These are phyloP conservation scores for Semaprochilodus insignis DNA, from an alignment of 2,797 vertebrate genomes.

Conservation along the genomic window DNA sequence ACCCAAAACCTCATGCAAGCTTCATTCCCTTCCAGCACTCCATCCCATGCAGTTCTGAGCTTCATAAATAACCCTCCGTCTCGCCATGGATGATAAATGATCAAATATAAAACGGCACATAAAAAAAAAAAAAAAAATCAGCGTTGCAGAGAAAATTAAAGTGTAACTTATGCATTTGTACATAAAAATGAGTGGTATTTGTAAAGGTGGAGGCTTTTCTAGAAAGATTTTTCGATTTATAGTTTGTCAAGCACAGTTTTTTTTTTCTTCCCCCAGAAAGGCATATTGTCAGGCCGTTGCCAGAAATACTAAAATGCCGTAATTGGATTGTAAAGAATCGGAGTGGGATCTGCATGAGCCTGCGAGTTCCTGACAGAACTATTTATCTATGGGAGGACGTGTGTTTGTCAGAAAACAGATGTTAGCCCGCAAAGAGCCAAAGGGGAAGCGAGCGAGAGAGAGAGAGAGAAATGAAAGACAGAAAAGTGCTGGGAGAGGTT, in stretches of 20 bases:
- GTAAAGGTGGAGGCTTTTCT: constrained; percentile 52
- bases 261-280: constrained; percentile 51
- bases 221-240: constrained; percentile 64
- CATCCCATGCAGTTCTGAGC: neutral
- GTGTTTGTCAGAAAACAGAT: constrained; percentile 75
- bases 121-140: constrained; percentile 31
- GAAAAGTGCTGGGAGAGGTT: constrained; percentile 33
- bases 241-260: constrained; percentile 64
- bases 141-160: constrained; percentile 28
- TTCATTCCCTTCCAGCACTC: neutral
- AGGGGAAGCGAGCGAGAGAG: constrained; percentile 56
- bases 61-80: constrained; percentile 41
- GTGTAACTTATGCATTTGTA: constrained; percentile 53
- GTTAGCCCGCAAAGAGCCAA: constrained; percentile 70
- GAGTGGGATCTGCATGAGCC: constrained; percentile 69
- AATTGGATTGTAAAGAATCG: constrained; percentile 74
- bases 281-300: constrained; percentile 64
- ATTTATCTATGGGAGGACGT: constrained; percentile 61
- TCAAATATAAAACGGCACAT: constrained; percentile 29
- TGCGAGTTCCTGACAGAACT: constrained; percentile 66
- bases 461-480: constrained; percentile 38
- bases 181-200: constrained; percentile 51
- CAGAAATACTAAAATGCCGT: constrained; percentile 72
- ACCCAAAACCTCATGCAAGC: neutral
- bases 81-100: constrained; percentile 37